Evolutionary conservation across 2,113 vertebrate species (phyloP).

Genomic region (Vombatus ursinus): DNA sequence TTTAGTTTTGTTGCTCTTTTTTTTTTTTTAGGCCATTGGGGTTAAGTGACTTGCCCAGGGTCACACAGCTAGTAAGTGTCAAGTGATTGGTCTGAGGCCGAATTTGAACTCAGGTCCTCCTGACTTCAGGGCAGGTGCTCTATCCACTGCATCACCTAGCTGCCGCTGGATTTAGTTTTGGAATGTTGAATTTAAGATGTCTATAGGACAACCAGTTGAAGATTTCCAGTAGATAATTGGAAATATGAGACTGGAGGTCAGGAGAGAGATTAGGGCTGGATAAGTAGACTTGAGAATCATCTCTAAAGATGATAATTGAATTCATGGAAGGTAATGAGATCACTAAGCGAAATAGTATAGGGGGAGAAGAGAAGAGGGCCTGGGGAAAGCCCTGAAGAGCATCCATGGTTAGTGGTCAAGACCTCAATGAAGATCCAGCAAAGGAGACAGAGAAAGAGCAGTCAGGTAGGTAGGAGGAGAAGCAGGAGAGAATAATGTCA

Average conservation of each 20-base stretch:
- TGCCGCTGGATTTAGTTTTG: not conserved
- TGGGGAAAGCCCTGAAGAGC: not conserved
- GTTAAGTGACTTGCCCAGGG: too few species aligned
- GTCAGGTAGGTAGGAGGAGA: not conserved
- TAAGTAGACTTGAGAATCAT: not conserved
- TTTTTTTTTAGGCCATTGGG: too few species aligned
- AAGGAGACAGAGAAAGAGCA: not conserved
- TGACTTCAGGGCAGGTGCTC: too few species aligned
- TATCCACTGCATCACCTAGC: too few species aligned
- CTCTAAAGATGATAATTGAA: not conserved
- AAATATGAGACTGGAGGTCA: not conserved
- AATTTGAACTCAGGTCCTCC: too few species aligned
- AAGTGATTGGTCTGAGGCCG: too few species aligned
- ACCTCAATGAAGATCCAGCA: not conserved
- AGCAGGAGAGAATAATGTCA: not conserved
- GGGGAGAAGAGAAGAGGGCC: not conserved
- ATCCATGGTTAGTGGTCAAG: not conserved
- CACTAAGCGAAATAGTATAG: not conserved
- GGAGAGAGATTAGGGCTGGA: not conserved
- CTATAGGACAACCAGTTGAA: not conserved
- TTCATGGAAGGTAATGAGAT: not conserved
- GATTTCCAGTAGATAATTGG: not conserved
- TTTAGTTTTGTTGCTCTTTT: not conserved
- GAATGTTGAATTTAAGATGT: not conserved
- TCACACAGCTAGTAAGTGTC: too few species aligned